phyloP scores from a whole-genome alignment of 2,888 invertebrate species.

The Apodemia mormo region DNA sequence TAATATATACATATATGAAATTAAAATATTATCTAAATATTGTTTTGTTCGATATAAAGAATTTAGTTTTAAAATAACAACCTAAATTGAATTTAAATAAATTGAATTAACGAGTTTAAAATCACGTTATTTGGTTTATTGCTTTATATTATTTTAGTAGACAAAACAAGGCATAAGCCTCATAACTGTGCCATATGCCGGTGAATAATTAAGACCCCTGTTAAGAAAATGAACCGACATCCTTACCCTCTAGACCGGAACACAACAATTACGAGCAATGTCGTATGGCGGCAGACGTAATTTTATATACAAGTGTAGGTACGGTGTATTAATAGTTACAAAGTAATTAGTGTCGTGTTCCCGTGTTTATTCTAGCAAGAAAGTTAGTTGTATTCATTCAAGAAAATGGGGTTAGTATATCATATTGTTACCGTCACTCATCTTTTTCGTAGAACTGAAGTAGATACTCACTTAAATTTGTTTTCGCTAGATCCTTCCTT shows the following conservation, averaged over 20 bases:
- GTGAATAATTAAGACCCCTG: conserved; percentile 3
- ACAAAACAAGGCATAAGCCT: neutral
- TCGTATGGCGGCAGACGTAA: neutral
- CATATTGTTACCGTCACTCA: too few species aligned
- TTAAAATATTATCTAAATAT: too few species aligned
- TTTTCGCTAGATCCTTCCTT: too few species aligned
- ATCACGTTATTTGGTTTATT: neutral
- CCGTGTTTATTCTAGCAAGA: neutral
- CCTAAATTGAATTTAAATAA: too few species aligned
- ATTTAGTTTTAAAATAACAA: too few species aligned
- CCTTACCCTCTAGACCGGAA: too few species aligned
- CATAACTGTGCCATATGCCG: neutral
- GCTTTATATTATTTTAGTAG: neutral
- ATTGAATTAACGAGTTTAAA: too few species aligned
- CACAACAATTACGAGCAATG: neutral
- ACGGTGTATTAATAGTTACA: neutral
- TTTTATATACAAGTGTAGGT: neutral
- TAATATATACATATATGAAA: too few species aligned
- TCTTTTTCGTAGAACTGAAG: too few species aligned
- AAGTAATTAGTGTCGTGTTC: neutral
- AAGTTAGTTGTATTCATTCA: neutral
- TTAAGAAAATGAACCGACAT: conserved; percentile 12
- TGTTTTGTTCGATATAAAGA: too few species aligned
- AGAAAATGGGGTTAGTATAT: neutral
- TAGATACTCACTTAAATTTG: too few species aligned